Percentiles rank a stretch among this genome's conserved stretches.
These are phyloP conservation scores for Drosophila sordidula DNA, from an alignment of 2,888 invertebrate genomes.

Conservation along the genomic window DNA sequence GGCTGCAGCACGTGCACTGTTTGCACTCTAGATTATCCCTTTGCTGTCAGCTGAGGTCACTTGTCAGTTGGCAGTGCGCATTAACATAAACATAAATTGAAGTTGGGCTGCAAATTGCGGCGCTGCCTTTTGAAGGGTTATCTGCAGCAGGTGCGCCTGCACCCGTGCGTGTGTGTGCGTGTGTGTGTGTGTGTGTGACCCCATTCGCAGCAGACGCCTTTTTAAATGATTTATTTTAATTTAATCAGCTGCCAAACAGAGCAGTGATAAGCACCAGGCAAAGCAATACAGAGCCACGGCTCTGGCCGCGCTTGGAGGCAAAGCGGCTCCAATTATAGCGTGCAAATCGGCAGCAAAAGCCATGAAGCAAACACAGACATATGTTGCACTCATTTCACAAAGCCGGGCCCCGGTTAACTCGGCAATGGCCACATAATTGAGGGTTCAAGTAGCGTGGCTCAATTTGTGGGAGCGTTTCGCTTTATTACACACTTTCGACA, in stretches of 20 bases:
- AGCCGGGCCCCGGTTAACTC: constrained; percentile 37
- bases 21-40: constrained; percentile 76
- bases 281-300: constrained; percentile 6
- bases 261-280: constrained; percentile 74
- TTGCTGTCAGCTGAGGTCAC: constrained; percentile 79
- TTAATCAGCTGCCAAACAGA: constrained; percentile 80
- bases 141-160: constrained; percentile 56
- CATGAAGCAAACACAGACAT: constrained; percentile 74
- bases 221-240: constrained; percentile 79
- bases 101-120: constrained; percentile 26
- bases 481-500: constrained; percentile 81
- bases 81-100: constrained; percentile 45
- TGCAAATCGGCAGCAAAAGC: constrained; percentile 80
- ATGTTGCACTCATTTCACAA: constrained; percentile 75
- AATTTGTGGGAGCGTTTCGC: constrained; percentile 79
- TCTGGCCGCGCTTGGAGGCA: constrained; percentile 21
- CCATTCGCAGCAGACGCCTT: constrained; percentile 58
- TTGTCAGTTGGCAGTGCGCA: constrained; percentile 53
- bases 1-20: constrained; percentile 56
- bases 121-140: constrained; percentile 62
- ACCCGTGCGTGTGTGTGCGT: neutral
- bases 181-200: constrained; percentile 39
- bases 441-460: constrained; percentile 80
- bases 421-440: constrained; percentile 81
- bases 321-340: constrained; percentile 75